Base-by-base conservation (phyloP, 2,113 vertebrate genomes). In the Ascaphus truei region DNA sequence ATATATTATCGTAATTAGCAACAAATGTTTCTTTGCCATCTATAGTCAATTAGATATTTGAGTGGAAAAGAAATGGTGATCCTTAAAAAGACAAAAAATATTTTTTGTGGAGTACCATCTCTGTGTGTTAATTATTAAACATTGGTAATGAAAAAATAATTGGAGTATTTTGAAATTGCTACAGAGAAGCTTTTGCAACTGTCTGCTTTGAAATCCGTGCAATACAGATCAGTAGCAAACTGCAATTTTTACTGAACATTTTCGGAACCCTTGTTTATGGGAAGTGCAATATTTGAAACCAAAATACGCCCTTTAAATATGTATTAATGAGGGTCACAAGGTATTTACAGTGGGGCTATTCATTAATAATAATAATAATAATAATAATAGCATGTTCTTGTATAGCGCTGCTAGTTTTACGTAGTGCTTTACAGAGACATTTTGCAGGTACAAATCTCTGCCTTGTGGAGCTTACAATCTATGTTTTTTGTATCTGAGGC, bases 1-100 rank as follows among this genome's bases (percentile, higher is more conserved):
- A 85, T 79, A 80, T 82, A 85, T 86, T 82, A 76, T 79, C 75
- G 82, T 84, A 84, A 89, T 89, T 88, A 86, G 55, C 73, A 78
- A 48, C 73, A 84, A 83, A 81, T 85, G 77, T 83, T 29, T 15
- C 66, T 59, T 50, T 37, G 26, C 25, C 27, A 51, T 37, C 4
- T 25, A 48, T 51, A 60, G 23, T 60, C 56, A 69, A 69, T 69
- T 68, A 69, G 45, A 60, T 69, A 37, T 60, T 39, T 51, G 66
- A 60, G 51, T 50, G 58, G 55, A 59, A 59, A 18, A 34, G 43
- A 59, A 59, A 68, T 48, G 45, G 34, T 25, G 33, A 60, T 34
- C 26, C 56, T 51, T 60, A 51, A 18, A 15, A 69, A 51, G 56
- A 69, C 60, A 69, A 51, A 60, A 60, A n/a, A 30, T 31, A 60